Base-by-base conservation (phyloP, 2,797 vertebrate species). In the Myioborus miniatus region DNA sequence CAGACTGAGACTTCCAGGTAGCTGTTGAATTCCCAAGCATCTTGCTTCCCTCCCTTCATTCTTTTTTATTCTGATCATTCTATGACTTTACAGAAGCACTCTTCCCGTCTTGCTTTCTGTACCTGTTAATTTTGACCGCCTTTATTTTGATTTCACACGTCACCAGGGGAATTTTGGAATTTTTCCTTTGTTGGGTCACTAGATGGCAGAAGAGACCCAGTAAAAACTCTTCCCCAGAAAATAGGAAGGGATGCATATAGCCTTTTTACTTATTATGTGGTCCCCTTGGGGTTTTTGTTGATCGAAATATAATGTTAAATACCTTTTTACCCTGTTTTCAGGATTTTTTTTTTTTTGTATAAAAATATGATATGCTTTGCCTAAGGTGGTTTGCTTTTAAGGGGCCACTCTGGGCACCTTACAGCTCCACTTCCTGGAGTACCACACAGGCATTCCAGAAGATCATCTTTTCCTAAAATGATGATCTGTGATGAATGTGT, bases 151-250 rank as follows among this genome's bases (percentile, higher is more conserved):
- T 44, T 69, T 50, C 34, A 32, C 8, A 1, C 18, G 17, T 5
- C 16, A 14, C n/a, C 19, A 3, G 3, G 14, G 19, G 8, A 60
- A 15, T 21, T 20, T 16, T 62, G 39, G 53, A 44, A 16, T 52
- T 64, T 56, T 91, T 58, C 30, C 36, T 32, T 19, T 63, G 18
- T 62, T 6, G 0, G 7, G 2, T 47, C 98, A 97, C 97, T 96
- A 98, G 98, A 84, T 96, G 98, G 97, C 98, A 97, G 96, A 68
- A 93, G 58, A 82, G 58, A 86, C 92, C 77, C 93, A 95, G 30
- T 44, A 63, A 97, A 95, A 83, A 26, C n/a, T 29, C 3, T 29
- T 60, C 10, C 15, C 8, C 52, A 53, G 36, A 62, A n/a, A 83
- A 8, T 8, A 5, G 1, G 0, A 12, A 21, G 12, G 3, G 7